phyloP scores from a whole-genome alignment of 2,888 invertebrate species.

The Apodemia hepburni region DNA sequence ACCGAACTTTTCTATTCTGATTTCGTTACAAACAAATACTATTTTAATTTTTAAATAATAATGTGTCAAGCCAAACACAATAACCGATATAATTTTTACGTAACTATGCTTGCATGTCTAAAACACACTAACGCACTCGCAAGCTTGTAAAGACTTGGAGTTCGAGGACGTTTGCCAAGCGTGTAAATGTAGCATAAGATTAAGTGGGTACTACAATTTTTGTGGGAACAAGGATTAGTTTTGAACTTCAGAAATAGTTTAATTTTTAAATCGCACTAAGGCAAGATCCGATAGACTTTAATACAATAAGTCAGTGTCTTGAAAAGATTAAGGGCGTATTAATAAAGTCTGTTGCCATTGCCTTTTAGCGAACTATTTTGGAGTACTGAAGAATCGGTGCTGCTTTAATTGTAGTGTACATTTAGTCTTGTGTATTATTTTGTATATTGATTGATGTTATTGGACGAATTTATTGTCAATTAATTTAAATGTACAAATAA shows the following conservation, averaged over 20 bases:
- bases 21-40: no score
- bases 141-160: no score
- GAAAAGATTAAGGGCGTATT: neutral
- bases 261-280: constrained; percentile 7
- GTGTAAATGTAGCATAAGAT: neutral
- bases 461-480: constrained; percentile 21
- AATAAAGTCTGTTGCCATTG: neutral
- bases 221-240: constrained; percentile 4
- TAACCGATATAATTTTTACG: no score
- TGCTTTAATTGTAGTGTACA: constrained; percentile 8
- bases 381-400: neutral
- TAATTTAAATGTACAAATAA: constrained; percentile 17
- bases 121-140: no score
- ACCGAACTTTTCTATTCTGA: no score
- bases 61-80: no score
- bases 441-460: constrained; percentile 11
- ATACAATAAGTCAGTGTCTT: neutral
- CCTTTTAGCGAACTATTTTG: constrained; percentile 11
- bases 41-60: no score
- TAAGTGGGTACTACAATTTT: neutral
- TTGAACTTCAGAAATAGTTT: neutral
- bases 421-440: constrained; percentile 15
- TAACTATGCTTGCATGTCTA: no score
- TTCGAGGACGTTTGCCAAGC: no score
- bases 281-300: neutral